Conservation (phyloP, 2,797 vertebrate species). For the Perdix hodgsoniae region DNA sequence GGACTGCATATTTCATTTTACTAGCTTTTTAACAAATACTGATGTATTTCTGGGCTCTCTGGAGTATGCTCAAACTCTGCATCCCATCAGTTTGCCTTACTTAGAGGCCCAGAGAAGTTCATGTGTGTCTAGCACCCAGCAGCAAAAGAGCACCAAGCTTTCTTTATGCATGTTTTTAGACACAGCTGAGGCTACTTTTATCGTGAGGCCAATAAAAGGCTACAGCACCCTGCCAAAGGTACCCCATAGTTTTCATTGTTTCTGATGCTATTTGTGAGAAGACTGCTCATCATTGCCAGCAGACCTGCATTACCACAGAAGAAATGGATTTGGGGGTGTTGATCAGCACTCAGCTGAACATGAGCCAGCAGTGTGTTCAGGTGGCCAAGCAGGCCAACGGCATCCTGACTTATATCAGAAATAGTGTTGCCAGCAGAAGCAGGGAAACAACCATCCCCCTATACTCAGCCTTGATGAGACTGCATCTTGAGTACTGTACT, state of each 20-base stretch:
- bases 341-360: no score
- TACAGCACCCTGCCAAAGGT: neutral
- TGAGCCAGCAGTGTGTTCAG: no score
- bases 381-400: no score
- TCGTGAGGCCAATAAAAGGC: neutral
- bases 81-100: neutral
- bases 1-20: neutral
- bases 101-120: neutral
- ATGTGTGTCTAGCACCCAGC: neutral
- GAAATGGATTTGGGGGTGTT: no score
- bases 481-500: no score
- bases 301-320: neutral
- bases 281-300: neutral
- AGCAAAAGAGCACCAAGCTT: neutral
- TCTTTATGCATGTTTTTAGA: neutral
- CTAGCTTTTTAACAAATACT: neutral
- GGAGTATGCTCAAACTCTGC: neutral
- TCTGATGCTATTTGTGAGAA: neutral
- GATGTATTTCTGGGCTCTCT: neutral
- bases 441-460: no score
- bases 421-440: no score
- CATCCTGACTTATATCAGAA: no score
- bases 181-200: neutral
- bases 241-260: neutral
- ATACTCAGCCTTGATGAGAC: no score